These are phyloP conservation scores for Palloptera scutellata DNA, from an alignment of 2,888 invertebrate genomes.

Conservation along the genomic window DNA sequence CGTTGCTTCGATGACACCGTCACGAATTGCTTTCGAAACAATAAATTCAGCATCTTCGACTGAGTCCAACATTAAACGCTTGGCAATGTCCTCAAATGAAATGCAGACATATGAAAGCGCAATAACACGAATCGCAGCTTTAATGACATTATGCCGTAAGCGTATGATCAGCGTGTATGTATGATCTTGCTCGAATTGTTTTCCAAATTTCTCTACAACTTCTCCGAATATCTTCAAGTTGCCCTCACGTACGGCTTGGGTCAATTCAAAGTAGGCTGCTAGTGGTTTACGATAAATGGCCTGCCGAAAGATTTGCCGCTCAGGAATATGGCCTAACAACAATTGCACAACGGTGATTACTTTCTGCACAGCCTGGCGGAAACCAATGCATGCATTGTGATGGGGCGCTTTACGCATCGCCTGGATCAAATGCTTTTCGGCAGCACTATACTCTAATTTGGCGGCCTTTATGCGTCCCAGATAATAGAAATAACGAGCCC, in stretches of 20 bases:
- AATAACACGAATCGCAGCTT: conserved; percentile 96
- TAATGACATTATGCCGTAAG: conserved; percentile 97
- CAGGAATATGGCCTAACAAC: conserved; percentile 96
- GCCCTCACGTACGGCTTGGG: conserved; percentile 95
- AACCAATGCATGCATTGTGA: conserved; percentile 92
- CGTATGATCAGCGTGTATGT: conserved; percentile 96
- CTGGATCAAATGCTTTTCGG: conserved; percentile 95
- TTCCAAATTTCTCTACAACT: conserved; percentile 88
- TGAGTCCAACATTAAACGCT: conserved; percentile 91
- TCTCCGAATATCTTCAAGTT: conserved; percentile 94
- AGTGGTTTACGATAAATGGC: conserved; percentile 87
- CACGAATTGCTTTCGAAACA: conserved; percentile 96
- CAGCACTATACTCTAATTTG: conserved; percentile 95
- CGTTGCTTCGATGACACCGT: conserved; percentile 98
- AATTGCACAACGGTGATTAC: conserved; percentile 94
- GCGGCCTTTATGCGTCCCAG: conserved; percentile 97
- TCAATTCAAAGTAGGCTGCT: conserved; percentile 95
- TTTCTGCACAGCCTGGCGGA: conserved; percentile 97
- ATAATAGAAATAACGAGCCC: conserved; percentile 97
- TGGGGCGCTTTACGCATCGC: conserved; percentile 97
- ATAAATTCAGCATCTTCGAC: conserved; percentile 99
- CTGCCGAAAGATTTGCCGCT: conserved; percentile 93
- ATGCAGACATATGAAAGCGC: conserved; percentile 96
- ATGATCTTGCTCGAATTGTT: conserved; percentile 91
- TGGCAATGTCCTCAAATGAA: conserved; percentile 92